Base-by-base conservation (phyloP, 1,140 invertebrate species). In the Lineus longissimus region DNA sequence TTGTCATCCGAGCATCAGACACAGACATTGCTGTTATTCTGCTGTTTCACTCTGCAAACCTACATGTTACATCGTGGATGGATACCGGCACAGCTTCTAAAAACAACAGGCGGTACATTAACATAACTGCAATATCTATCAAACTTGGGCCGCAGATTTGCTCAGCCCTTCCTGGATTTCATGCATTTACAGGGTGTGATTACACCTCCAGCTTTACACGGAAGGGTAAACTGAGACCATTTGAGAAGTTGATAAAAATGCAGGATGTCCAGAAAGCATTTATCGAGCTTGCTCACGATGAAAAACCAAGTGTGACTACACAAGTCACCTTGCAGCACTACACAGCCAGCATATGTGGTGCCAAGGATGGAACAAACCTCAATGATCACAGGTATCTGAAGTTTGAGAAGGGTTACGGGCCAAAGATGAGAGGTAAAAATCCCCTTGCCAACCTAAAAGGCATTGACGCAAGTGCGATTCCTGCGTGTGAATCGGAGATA, bases 101-200 rank as follows among this genome's bases (percentile, higher is more conserved):
- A n/a, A 64, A 64, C 57, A 60, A 59, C 22, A 59, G 63, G 31
- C 43, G 55, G 33, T 64, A 1, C 43, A 64, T 59, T 59, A 22
- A 59, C 31, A 40, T 64, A 17, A 51, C 22, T 6, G 22, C 58
- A 23, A 22, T 64, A 17, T 45, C 55, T 22, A 55, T 19, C 11
- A 9, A 6, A n/a, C 17, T 55, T 55, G 60, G 43, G 0, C 15
- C 17, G n/a, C 7, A n/a, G 17, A 19, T 54, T 4, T 55, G 27
- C 31, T 7, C 55, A 22, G 13, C 60, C 11, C 27, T 25, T 11
- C 31, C 58, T 9, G 58, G n/a, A 9, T 60, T 60, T 23, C 58
- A 60, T 23, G 31, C 58, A 19, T 60, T 60, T 60, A 60, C 58
- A 1, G 58, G 58, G 7, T 60, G 9, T 11, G 60, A 62, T 33